Evolutionary conservation across 2,888 invertebrate genomes (phyloP).

Genomic region (Morpho achilles): DNA sequence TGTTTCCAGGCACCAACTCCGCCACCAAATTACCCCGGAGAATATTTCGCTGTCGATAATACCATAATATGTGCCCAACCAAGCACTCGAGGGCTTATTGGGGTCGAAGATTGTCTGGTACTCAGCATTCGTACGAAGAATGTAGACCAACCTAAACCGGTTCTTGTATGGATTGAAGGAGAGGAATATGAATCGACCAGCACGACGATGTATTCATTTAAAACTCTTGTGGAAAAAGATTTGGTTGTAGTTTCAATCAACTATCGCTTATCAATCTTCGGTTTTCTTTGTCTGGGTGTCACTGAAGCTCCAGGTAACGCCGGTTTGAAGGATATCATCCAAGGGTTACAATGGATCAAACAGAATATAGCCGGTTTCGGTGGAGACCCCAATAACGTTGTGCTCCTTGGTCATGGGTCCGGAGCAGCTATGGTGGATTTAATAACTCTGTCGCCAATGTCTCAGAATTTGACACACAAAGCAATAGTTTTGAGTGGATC

Average conservation of each 20-base stretch:
- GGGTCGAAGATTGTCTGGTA: slow-evolving; percentile 60
- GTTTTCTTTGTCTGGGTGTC: slow-evolving; percentile 81
- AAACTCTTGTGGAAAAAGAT: slow-evolving; percentile 82
- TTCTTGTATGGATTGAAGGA: slow-evolving; percentile 61
- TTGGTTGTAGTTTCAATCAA: slow-evolving; percentile 82
- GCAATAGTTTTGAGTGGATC: slow-evolving; percentile 64
- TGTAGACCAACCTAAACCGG: slow-evolving; percentile 47
- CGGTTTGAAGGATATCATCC: slow-evolving; percentile 90
- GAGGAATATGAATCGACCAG: slow-evolving; percentile 48
- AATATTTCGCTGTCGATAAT: slow-evolving; percentile 43
- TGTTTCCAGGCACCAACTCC: slow-evolving; percentile 42
- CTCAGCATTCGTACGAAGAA: slow-evolving; percentile 55
- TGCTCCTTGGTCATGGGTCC: slow-evolving; percentile 89
- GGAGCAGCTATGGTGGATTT: slow-evolving; percentile 81
- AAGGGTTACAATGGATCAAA: slow-evolving; percentile 87
- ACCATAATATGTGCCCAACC: slow-evolving; percentile 57
- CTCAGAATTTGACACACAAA: slow-evolving; percentile 52
- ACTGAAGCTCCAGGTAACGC: slow-evolving; percentile 87
- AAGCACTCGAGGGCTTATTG: slow-evolving; percentile 47
- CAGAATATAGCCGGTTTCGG: slow-evolving; percentile 86
- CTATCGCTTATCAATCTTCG: slow-evolving; percentile 87
- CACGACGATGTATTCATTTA: slow-evolving; percentile 51
- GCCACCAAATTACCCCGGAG: slow-evolving; percentile 36
- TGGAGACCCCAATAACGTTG: slow-evolving; percentile 86
- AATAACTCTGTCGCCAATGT: slow-evolving; percentile 51